A percentile compares a stretch with the other conserved stretches of the same genome.
phyloP scores from a whole-genome alignment of 2,888 invertebrate genomes.

The Tetanocera ferruginea region DNA sequence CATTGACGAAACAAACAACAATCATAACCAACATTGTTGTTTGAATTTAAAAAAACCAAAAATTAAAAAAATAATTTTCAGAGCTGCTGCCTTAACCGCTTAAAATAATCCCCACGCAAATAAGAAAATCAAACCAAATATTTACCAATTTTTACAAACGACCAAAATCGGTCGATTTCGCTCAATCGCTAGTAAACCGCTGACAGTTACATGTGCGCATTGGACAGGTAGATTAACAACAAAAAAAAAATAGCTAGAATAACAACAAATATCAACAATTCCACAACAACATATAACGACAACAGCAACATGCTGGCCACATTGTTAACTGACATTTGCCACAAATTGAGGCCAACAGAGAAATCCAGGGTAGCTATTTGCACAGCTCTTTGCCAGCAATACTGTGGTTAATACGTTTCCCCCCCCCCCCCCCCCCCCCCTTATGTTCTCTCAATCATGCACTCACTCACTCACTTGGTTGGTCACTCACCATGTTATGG shows the following conservation, averaged over 20 bases:
- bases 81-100: no score
- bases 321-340: neutral
- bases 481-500: neutral
- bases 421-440: no score
- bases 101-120: no score
- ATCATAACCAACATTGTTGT: no score
- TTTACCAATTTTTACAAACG: no score
- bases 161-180: neutral
- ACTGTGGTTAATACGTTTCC: no score
- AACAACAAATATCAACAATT: neutral
- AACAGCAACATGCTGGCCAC: neutral
- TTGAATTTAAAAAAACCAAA: no score
- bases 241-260: neutral
- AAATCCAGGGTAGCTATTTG: neutral
- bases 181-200: neutral
- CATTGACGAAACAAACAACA: no score
- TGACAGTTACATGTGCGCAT: neutral
- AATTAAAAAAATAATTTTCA: no score
- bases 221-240: neutral
- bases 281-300: no score
- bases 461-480: neutral
- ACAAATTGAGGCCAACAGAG: conserved; percentile 18
- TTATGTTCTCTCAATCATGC: neutral
- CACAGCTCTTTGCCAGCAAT: neutral
- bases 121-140: no score